Conservation (phyloP, 2,797 vertebrate genomes). For the Sebastolobus alascanus region DNA sequence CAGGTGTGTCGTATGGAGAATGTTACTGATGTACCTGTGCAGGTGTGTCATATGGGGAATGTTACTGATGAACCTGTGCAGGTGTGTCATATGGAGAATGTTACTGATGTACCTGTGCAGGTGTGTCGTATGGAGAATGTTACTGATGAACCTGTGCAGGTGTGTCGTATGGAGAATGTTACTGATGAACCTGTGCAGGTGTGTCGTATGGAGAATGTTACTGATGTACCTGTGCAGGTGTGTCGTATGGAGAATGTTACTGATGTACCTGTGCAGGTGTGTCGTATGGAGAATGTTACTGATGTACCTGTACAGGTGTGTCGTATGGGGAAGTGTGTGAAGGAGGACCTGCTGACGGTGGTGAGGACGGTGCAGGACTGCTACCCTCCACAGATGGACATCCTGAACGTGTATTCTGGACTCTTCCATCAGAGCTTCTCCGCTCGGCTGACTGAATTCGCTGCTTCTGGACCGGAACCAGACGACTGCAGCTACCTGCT, state of each 20-base stretch:
- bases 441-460: constrained; percentile 67
- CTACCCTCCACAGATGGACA: constrained; percentile 86
- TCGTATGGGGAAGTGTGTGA: constrained; percentile 85
- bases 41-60: not conserved
- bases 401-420: constrained; percentile 86
- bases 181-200: constrained; percentile 34
- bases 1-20: constrained; percentile 86
- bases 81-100: not conserved
- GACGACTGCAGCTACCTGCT: constrained; percentile 88
- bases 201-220: not conserved
- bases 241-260: not conserved
- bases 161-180: not conserved
- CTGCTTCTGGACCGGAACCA: constrained; percentile 73
- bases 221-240: constrained; percentile 13
- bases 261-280: not conserved
- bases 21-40: not conserved
- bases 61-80: not conserved
- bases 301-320: constrained; percentile 74
- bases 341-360: constrained; percentile 87
- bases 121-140: not conserved
- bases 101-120: not conserved
- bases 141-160: not conserved
- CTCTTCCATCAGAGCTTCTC: constrained; percentile 88
- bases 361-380: constrained; percentile 80
- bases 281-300: not conserved